Conservation (phyloP, 2,113 vertebrate species). For the Phainopepla nitens region DNA sequence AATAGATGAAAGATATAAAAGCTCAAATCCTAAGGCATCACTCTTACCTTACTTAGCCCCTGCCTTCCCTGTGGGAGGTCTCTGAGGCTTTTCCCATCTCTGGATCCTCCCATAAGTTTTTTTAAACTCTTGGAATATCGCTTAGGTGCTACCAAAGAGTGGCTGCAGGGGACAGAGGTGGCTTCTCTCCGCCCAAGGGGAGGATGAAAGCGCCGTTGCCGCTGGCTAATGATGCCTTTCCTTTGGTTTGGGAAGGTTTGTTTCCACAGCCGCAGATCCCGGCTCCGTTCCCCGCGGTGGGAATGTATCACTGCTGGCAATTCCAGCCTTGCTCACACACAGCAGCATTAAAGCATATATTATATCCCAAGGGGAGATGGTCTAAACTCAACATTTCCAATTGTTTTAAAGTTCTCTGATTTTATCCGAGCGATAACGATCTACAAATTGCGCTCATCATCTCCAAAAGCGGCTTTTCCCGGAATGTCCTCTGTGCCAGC, state of each 20-base stretch:
- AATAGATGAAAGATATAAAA: neutral
- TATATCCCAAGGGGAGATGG: neutral
- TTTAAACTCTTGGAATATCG: neutral
- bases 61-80: neutral
- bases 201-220: neutral
- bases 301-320: neutral
- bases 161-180: conserved; percentile 2
- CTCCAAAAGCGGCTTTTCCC: neutral
- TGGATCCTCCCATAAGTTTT: accelerated
- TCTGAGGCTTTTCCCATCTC: neutral
- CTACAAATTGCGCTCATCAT: conserved; percentile 21
- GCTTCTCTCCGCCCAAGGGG: neutral
- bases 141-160: neutral
- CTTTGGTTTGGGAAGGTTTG: neutral
- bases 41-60: neutral
- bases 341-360: neutral
- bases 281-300: neutral
- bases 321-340: neutral
- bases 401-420: conserved; percentile 31
- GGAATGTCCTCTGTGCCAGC: neutral
- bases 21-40: neutral
- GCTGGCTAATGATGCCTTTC: neutral
- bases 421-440: neutral
- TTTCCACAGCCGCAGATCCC: neutral
- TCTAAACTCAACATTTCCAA: conserved; percentile 26